A percentile compares a stretch with the other conserved stretches of the same genome.
phyloP scores from a whole-genome alignment of 2,113 vertebrate genomes.

The Sceloporus undulatus region DNA sequence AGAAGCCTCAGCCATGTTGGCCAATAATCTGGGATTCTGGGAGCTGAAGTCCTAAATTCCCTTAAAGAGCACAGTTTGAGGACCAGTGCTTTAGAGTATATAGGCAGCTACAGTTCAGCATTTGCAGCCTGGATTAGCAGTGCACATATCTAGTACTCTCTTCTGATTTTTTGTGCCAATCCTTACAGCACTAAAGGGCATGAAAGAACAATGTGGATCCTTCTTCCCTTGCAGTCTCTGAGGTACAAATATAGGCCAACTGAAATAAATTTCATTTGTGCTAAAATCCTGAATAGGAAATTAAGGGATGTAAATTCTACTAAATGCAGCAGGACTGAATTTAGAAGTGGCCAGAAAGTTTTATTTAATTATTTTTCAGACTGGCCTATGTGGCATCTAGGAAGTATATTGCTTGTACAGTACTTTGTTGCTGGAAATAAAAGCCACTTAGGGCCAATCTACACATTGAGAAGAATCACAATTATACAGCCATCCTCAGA shows the following conservation, averaged over 20 bases:
- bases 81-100: too few relatives aligned
- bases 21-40: too few relatives aligned
- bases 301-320: background rate
- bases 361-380: background rate
- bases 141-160: background rate
- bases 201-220: background rate
- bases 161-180: background rate
- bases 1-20: too few relatives aligned
- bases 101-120: background rate
- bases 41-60: too few relatives aligned
- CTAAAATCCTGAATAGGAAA: background rate
- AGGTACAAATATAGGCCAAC: background rate
- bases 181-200: background rate
- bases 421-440: background rate
- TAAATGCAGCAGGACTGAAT: background rate
- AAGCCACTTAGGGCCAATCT: background rate
- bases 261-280: background rate
- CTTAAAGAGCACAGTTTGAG: too few relatives aligned
- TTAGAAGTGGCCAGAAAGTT: background rate
- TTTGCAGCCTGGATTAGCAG: background rate
- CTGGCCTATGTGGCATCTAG: background rate
- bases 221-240: rapidly evolving
- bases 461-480: background rate
- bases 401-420: background rate
- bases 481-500: background rate